phyloP scores from a whole-genome alignment of 2,797 vertebrate species.

The Protosalanx chinensis region DNA sequence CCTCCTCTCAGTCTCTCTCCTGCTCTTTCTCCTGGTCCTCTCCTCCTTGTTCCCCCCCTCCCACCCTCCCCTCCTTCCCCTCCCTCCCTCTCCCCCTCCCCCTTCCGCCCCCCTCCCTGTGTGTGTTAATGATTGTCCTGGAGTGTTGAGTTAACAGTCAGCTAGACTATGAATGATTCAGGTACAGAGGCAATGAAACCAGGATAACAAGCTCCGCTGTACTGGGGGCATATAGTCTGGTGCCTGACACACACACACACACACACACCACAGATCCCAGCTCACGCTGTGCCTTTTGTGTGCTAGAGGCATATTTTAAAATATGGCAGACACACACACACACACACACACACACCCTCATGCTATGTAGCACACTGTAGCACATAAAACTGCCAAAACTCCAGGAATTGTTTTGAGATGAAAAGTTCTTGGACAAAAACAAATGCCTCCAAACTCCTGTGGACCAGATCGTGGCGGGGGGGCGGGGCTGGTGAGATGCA shows the following conservation, averaged over 20 bases:
- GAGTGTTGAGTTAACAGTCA: conserved; percentile 49
- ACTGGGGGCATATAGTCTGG: not conserved
- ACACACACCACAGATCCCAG: not conserved
- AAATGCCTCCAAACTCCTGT: not conserved
- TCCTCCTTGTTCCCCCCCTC: conserved; percentile 6
- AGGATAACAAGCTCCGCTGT: not conserved
- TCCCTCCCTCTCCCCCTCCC: too few species aligned
- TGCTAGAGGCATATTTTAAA: not conserved
- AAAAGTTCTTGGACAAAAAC: too few species aligned
- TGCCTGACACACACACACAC: not conserved
- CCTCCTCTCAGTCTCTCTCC: not conserved
- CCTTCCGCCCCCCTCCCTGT: not conserved
- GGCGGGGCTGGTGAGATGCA: conserved; percentile 6
- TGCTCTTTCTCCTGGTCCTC: not conserved
- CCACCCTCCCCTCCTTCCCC: not conserved
- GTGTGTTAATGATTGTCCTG: too few species aligned
- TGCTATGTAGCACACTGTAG: not conserved
- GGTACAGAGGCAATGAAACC: conserved; percentile 19
- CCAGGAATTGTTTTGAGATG: too few species aligned
- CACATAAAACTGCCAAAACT: too few species aligned
- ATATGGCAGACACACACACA: not conserved
- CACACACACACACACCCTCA: not conserved
- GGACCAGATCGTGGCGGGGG: not conserved
- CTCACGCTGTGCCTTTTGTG: not conserved
- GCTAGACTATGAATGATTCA: conserved; percentile 60